A percentile compares a stretch with the other conserved stretches of the same genome.
Evolutionary conservation across 2,888 invertebrate species (phyloP).

Genomic region (Allacma fusca): DNA sequence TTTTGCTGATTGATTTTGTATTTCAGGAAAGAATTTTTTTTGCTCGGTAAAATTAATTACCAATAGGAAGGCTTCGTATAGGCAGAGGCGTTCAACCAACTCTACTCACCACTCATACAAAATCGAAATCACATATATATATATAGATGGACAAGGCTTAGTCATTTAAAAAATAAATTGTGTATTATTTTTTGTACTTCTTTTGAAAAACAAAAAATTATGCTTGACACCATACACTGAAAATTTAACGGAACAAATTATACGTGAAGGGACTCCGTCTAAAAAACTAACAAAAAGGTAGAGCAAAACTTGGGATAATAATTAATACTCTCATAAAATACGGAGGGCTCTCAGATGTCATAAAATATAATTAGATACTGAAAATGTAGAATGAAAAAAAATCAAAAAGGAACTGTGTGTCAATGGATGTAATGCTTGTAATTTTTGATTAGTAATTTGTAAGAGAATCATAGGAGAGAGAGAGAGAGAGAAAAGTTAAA

Average conservation of each 20-base stretch:
- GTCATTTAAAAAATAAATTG: not conserved
- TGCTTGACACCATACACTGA: no score
- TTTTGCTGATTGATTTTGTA: conserved; percentile 43
- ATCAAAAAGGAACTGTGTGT: no score
- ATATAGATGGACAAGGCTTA: not conserved
- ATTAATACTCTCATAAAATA: no score
- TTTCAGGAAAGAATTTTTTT: conserved; percentile 25
- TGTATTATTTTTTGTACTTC: no score
- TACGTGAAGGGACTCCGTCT: no score
- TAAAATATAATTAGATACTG: no score
- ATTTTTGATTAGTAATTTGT: not conserved
- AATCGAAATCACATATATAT: conserved; percentile 21
- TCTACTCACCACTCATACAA: conserved; percentile 49
- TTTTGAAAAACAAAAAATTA: no score
- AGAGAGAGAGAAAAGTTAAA: conserved; percentile 22
- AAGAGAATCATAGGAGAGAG: conserved; percentile 18
- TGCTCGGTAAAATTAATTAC: not conserved
- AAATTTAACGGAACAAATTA: no score
- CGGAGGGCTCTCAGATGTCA: no score
- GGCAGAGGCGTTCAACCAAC: conserved; percentile 45
- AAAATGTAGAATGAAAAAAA: no score
- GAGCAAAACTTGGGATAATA: no score
- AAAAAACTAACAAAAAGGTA: no score
- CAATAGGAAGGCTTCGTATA: conserved; percentile 39
- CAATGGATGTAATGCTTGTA: not conserved